A percentile compares a stretch with the other conserved stretches of the same genome.
These are phyloP conservation scores for Drosophila grimshawi DNA, from an alignment of 1,140 invertebrate genomes.

Conservation along the genomic window DNA sequence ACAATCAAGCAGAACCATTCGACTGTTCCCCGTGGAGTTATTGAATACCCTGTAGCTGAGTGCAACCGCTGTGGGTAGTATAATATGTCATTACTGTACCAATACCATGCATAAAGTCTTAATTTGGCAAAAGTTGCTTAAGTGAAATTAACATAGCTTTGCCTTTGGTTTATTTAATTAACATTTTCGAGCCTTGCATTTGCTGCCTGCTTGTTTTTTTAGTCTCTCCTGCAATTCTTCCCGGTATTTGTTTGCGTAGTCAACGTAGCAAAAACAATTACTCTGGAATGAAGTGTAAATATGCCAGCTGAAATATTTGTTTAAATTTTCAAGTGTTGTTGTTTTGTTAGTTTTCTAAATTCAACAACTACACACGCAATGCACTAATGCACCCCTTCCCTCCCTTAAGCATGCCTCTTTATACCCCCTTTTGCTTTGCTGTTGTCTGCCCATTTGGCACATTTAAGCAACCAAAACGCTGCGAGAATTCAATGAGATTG, in stretches of 20 bases:
- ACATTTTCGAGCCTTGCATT: not conserved
- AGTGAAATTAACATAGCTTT: too few species aligned
- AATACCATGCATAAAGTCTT: too few species aligned
- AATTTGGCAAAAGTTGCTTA: too few species aligned
- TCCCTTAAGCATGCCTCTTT: not conserved
- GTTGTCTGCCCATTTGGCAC: constrained; percentile 18
- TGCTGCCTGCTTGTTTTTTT: constrained; percentile 13
- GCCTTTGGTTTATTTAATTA: not conserved
- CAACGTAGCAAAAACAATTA: constrained; percentile 74
- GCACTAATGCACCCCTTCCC: constrained; percentile 6
- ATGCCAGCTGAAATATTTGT: constrained; percentile 72
- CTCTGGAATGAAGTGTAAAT: constrained; percentile 68
- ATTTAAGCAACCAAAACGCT: constrained; percentile 37
- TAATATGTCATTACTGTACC: not conserved
- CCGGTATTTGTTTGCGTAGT: constrained; percentile 71
- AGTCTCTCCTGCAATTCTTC: constrained; percentile 52
- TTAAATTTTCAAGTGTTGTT: constrained; percentile 60
- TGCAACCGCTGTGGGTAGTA: not conserved
- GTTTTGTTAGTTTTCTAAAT: constrained; percentile 45
- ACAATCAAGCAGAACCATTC: not conserved
- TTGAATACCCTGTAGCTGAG: constrained; percentile 6
- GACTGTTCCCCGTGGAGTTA: constrained; percentile 10
- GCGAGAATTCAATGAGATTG: constrained; percentile 67
- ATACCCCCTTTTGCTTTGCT: not conserved
- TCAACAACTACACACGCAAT: constrained; percentile 15